Conservation (phyloP, 1,140 invertebrate species). For the Saccostrea glomerata region DNA sequence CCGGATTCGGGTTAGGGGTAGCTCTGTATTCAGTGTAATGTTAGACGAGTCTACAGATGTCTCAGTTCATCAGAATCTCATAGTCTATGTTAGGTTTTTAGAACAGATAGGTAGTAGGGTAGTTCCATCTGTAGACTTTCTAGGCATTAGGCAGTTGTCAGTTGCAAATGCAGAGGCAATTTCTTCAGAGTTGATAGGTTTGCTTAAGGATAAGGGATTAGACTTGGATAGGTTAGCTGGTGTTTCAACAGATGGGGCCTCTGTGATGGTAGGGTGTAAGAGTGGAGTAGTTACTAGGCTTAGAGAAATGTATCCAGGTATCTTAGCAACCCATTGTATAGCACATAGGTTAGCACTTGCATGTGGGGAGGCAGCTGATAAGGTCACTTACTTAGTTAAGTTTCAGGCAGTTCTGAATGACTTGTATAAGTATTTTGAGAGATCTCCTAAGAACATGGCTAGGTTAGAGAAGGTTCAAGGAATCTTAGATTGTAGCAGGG, state of each 20-base stretch:
- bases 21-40: slow-evolving; percentile 49
- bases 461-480: slow-evolving; percentile 48
- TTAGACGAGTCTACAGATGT: slow-evolving; percentile 56
- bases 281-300: slow-evolving; percentile 57
- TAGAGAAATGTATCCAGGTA: slow-evolving; percentile 39
- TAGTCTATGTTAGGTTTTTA: slow-evolving; percentile 50
- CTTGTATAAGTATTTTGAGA: slow-evolving; percentile 58
- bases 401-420: slow-evolving; percentile 58
- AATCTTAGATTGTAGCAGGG: slow-evolving; percentile 5
- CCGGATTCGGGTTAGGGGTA: too few relatives aligned
- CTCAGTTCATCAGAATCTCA: slow-evolving; percentile 52
- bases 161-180: slow-evolving; percentile 57
- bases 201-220: slow-evolving; percentile 38
- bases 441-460: slow-evolving; percentile 55
- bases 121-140: slow-evolving; percentile 43
- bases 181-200: not conserved
- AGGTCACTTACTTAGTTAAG: slow-evolving; percentile 55
- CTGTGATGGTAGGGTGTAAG: slow-evolving; percentile 57
- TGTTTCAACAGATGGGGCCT: slow-evolving; percentile 53
- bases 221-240: slow-evolving; percentile 30
- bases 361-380: too few relatives aligned
- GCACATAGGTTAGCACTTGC: too few relatives aligned
- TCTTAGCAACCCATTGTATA: slow-evolving; percentile 57
- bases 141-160: slow-evolving; percentile 35
- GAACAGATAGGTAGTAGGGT: slow-evolving; percentile 35